Base-by-base conservation (phyloP, 2,888 invertebrate species). In the Drosophila percnosoma region DNA sequence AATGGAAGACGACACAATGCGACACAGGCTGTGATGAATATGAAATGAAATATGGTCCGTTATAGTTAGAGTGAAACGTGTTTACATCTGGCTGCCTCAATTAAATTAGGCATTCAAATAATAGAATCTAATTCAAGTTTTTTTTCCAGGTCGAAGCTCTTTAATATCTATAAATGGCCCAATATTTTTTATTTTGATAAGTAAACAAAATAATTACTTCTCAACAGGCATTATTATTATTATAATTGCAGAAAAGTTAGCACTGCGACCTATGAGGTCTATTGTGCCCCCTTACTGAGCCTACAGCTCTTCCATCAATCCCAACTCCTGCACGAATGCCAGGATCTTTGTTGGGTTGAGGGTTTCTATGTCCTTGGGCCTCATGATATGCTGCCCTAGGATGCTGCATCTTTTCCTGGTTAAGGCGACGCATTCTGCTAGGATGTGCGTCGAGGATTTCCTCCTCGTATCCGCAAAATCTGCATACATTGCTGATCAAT, bases 1-100 rank as follows among this genome's bases (percentile, higher is more conserved):
- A 52, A 57, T 54, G 61, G 36, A 49, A 64, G 54, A 24, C 45
- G 54, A 55, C n/a, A 65, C 54, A 65, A 45, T 59, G 34, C 40
- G 59, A 59, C 33, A 49, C 31, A 45, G 27, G 21, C 10, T 8
- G 33, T 21, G 51, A 36, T 45, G 31, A 21, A 38, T 40, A 73
- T 48, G 55, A 64, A 42, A 62, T 70, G 18, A 45, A 24, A 54
- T 27, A 24, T 13, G n/a, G 4, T 3, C 18, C 4, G 2, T 21
- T 54, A n/a, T 55, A n/a, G n/a, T 53, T 40, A 27, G 29, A n/a
- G n/a, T 54, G 33, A 15, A 29, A 15, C 15, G 27, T 55, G 40
- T 8, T 55, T 10, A 29, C 10, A 51, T 18, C 10, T 6, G 1
- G 10, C 8, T 15, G 24, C 1, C 21, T 1, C 11, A 29, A n/a